A percentile compares a stretch with the other conserved stretches of the same genome.
Conservation (phyloP, 2,888 invertebrate species). For the Dynastes maya region DNA sequence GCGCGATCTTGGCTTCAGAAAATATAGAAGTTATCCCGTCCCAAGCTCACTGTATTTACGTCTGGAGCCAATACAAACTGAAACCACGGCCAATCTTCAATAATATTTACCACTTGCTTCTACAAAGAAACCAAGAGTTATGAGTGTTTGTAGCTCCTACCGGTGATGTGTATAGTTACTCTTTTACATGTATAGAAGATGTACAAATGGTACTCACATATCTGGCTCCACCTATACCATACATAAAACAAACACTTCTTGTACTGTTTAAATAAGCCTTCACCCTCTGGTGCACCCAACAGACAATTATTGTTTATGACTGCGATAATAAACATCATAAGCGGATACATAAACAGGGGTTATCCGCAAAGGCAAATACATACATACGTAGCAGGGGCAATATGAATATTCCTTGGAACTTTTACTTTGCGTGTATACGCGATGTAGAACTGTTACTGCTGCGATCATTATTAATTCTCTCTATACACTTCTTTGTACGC, state of each 20-base stretch:
- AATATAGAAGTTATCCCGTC: no score
- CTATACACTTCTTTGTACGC: no score
- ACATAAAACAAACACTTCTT: constrained; percentile 19
- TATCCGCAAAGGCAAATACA: constrained; percentile 1
- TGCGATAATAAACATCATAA: constrained; percentile 16
- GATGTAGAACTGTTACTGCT: neutral
- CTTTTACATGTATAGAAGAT: constrained; percentile 3
- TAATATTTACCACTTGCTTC: neutral
- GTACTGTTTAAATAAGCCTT: constrained; percentile 2
- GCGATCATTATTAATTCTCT: neutral
- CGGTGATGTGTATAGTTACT: neutral
- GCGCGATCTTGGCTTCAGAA: no score
- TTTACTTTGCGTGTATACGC: neutral
- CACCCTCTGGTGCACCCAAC: constrained; percentile 10
- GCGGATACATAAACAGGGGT: constrained; percentile 20
- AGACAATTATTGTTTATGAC: constrained; percentile 15
- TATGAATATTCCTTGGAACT: neutral
- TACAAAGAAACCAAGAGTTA: neutral
- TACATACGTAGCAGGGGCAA: neutral
- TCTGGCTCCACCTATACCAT: constrained; percentile 14
- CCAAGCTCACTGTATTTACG: no score
- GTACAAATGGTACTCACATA: constrained; percentile 7
- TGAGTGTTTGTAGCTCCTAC: neutral
- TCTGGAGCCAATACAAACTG: no score
- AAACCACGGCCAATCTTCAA: neutral